Evolutionary conservation across 2,888 invertebrate species (phyloP).

Genomic region (Eilema griseolum): DNA sequence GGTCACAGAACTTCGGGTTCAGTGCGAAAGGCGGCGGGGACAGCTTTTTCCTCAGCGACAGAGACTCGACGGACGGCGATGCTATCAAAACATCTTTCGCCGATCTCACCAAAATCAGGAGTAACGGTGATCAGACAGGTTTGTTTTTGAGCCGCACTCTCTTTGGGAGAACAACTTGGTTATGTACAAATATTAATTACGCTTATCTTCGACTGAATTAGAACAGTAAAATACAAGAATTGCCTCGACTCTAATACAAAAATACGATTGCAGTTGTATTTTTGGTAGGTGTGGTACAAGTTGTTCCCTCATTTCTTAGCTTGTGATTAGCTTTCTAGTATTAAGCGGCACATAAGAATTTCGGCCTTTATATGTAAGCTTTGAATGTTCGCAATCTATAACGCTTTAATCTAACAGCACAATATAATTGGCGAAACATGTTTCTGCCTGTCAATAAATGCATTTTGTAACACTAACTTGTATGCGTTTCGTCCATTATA

Average conservation of each 20-base stretch:
- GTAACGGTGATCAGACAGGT: conserved; percentile 84
- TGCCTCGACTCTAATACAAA: not conserved
- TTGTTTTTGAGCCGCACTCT: conserved; percentile 48
- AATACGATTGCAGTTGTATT: not conserved
- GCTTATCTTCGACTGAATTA: not conserved
- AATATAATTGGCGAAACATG: conserved; percentile 42
- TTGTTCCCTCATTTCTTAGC: conserved; percentile 41
- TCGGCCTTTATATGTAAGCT: conserved; percentile 50
- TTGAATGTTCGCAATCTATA: conserved; percentile 55
- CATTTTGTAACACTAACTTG: conserved; percentile 11
- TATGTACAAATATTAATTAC: not conserved
- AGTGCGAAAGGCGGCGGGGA: conserved; percentile 77
- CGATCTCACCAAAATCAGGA: conserved; percentile 88
- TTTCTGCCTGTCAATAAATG: conserved; percentile 11
- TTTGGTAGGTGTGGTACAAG: conserved; percentile 15
- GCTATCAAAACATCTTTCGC: conserved; percentile 89
- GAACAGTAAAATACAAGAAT: not conserved
- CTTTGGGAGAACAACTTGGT: conserved; percentile 44
- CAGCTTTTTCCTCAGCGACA: conserved; percentile 79
- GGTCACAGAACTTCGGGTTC: conserved; percentile 65
- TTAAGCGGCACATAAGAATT: conserved; percentile 33
- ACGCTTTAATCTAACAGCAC: conserved; percentile 51
- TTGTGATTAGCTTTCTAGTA: conserved; percentile 47
- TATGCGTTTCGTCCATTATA: conserved; percentile 36
- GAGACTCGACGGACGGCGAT: conserved; percentile 88